phyloP scores from a whole-genome alignment of 2,888 invertebrate species.

The Lasioglossum pauxillum region DNA sequence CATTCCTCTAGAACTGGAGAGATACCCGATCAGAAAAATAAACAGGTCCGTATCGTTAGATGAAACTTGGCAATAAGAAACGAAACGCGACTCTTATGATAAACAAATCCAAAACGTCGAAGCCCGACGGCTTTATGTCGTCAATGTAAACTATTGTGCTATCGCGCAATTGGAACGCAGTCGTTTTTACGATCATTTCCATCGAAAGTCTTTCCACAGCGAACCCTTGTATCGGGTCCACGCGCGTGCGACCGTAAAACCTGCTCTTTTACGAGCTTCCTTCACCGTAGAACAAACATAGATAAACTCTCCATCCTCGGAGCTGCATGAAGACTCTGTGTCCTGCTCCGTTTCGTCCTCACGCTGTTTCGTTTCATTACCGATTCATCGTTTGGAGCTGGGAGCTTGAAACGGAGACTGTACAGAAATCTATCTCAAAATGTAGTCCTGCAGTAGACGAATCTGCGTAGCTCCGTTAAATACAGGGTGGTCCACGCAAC shows the following conservation, averaged over 20 bases:
- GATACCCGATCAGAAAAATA: neutral
- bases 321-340: neutral
- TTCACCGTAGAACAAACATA: constrained; percentile 50
- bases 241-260: neutral
- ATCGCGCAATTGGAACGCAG: constrained; percentile 30
- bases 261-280: constrained; percentile 49
- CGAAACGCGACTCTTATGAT: constrained; percentile 31
- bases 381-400: constrained; percentile 26
- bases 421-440: neutral
- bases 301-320: constrained; percentile 33
- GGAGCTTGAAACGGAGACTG: neutral
- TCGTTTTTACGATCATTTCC: constrained; percentile 55
- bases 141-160: constrained; percentile 11
- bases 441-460: neutral
- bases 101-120: constrained; percentile 24
- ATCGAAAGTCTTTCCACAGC: constrained; percentile 26
- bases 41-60: neutral
- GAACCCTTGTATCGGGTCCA: neutral
- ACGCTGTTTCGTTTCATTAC: constrained; percentile 9
- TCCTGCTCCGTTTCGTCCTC: constrained; percentile 15
- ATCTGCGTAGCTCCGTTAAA: neutral
- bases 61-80: constrained; percentile 6
- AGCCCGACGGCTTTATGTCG: neutral
- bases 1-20: too few relatives aligned
- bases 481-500: too few relatives aligned